Evolutionary conservation across 2,797 vertebrate genomes (phyloP).

Genomic region (Loris lydekkerianus): DNA sequence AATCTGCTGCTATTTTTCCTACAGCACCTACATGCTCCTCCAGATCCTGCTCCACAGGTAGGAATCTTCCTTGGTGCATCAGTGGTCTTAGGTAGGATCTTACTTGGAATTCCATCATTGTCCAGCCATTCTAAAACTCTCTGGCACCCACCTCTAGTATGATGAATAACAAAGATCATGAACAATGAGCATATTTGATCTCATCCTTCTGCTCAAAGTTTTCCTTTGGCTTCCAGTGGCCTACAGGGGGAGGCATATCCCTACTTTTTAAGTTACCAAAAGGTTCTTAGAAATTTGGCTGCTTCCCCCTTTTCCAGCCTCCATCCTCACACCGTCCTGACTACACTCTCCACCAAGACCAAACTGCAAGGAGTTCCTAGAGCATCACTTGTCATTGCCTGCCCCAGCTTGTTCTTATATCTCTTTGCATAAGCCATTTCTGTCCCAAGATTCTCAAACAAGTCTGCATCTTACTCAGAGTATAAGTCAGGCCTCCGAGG

Average conservation of each 20-base stretch:
- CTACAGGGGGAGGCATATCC: conserved; percentile 7
- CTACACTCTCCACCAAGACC: not conserved
- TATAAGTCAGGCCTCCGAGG: not conserved
- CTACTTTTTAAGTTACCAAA: conserved; percentile 18
- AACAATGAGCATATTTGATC: not conserved
- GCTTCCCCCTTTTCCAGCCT: not conserved
- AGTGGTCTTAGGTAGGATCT: not conserved
- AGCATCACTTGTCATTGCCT: not conserved
- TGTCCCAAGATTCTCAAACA: not conserved
- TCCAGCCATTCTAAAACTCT: not conserved
- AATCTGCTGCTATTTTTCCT: not conserved
- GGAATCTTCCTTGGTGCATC: not conserved
- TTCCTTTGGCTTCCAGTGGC: not conserved
- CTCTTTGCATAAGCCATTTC: not conserved
- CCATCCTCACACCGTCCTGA: rapidly evolving
- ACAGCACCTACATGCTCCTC: not conserved
- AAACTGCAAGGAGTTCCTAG: not conserved
- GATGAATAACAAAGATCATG: not conserved
- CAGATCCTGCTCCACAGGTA: not conserved
- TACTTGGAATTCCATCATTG: not conserved
- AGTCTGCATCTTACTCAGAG: not conserved
- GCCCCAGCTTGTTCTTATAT: not conserved
- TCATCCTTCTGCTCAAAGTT: not conserved
- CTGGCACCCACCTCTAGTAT: not conserved
- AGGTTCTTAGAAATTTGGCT: not conserved